Evolutionary conservation across 2,888 invertebrate genomes (phyloP), one percentile per base, ranked within the genome.

Genomic region (Dorcus parallelipipedus): DNA sequence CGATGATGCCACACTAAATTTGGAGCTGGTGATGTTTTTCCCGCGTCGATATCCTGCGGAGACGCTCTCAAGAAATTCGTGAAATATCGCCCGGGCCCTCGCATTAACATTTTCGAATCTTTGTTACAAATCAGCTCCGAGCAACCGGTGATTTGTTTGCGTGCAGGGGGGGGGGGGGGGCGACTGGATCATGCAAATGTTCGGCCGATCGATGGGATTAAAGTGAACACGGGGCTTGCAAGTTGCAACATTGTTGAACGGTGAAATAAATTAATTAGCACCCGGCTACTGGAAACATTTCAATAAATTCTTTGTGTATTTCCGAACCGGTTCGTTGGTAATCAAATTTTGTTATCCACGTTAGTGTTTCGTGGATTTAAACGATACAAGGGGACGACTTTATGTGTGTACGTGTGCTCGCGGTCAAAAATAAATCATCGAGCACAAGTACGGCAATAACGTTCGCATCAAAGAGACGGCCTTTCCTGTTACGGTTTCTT

Each of bases 91-190:
- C 9, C 3, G 3, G 23, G 45, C 45, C 20, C 23, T 20, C 17
- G 20, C 45, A 45, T 45, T 45, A 45, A 45, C 45, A 45, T 45
- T 45, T 45, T 45, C 17, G 45, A 45, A 45, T 45, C 45, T 45
- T 45, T 45, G 45, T 45, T 45, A 45, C 45, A 45, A 45, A 45
- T 45, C 45, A 45, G 45, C 45, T 20, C 45, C 4, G 45, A 45
- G 14, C 45, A 10, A 23, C 26, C 49, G 52, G 56, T 52, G 59
- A 59, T 59, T 59, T 59, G 59, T 59, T 52, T 52, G 52, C 51
- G 49, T 51, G 56, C 45, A 49, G 59, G 14, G 1, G 59, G 45
- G 59, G 14, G 1, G 59, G 45, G 50, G 47, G 45, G 50, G 47
- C 55, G 49, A 33, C 9, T 8, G 42, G 49, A 56, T 48, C 52